phyloP scores from a whole-genome alignment of 2,888 invertebrate genomes.

The Chorisops tibialis region DNA sequence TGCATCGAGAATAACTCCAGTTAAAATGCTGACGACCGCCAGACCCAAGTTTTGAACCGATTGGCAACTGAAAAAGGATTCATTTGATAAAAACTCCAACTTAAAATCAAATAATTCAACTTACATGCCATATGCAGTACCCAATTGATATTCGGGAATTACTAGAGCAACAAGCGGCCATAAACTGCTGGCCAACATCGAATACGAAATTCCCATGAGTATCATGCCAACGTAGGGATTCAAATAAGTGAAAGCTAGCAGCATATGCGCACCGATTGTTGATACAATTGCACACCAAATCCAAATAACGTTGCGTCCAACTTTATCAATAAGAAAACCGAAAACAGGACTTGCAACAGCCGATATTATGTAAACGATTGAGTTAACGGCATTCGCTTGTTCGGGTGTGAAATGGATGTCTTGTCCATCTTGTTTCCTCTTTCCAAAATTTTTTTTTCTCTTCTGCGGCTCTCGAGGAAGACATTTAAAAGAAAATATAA shows the following conservation, averaged over 20 bases:
- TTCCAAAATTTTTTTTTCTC: no score
- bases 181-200: slow-evolving; percentile 86
- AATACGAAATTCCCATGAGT: slow-evolving; percentile 84
- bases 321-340: slow-evolving; percentile 85
- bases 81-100: not conserved
- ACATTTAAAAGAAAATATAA: no score
- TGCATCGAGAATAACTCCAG: slow-evolving; percentile 83
- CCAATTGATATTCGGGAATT: slow-evolving; percentile 87
- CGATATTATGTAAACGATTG: slow-evolving; percentile 80
- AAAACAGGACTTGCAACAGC: slow-evolving; percentile 81
- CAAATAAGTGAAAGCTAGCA: slow-evolving; percentile 60
- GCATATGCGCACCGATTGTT: slow-evolving; percentile 62
- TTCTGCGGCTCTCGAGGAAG: no score
- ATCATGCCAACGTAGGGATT: slow-evolving; percentile 68
- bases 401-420: slow-evolving; percentile 65
- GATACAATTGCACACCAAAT: slow-evolving; percentile 71
- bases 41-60: slow-evolving; percentile 93
- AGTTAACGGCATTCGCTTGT: slow-evolving; percentile 80
- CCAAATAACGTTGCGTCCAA: slow-evolving; percentile 88
- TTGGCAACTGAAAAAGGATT: slow-evolving; percentile 75
- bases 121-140: slow-evolving; percentile 97
- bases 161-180: slow-evolving; percentile 95
- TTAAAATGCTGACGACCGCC: slow-evolving; percentile 78
- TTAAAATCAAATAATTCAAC: no score
- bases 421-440: no score